These are phyloP conservation scores for Pseudomyrmex dendroicus DNA, from an alignment of 1,140 invertebrate genomes.

Conservation along the genomic window DNA sequence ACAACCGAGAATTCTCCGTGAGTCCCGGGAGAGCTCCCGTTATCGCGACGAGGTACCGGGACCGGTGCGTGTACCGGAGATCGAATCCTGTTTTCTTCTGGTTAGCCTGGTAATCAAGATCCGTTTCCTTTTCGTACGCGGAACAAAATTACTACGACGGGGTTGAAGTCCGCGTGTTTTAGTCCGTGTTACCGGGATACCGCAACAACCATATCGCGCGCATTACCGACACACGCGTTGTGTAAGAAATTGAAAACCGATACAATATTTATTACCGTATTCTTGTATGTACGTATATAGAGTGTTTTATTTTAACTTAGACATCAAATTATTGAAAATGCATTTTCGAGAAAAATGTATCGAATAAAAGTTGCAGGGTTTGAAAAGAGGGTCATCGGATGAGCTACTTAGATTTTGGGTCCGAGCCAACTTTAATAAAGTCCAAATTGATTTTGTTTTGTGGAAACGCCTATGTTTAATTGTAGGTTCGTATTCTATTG, in stretches of 20 bases:
- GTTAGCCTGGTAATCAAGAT: neutral
- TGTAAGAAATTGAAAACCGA: neutral
- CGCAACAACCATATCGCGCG: neutral
- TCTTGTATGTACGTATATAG: neutral
- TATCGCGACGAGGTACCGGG: conserved; percentile 58
- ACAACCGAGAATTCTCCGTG: neutral
- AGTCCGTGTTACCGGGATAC: conserved; percentile 4
- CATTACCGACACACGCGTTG: neutral
- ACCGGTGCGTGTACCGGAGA: conserved; percentile 33
- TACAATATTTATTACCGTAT: neutral
- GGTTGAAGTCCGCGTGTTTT: neutral
- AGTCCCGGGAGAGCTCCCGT: conserved; percentile 56
- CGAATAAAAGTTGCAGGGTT: no score
- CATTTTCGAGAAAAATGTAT: no score
- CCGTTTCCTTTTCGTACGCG: conserved; percentile 45
- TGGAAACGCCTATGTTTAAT: no score
- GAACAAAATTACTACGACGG: neutral
- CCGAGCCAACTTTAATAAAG: no score
- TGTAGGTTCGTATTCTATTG: no score
- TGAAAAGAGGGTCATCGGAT: no score
- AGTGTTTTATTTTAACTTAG: neutral
- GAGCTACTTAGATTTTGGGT: no score
- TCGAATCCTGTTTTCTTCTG: conserved; percentile 44
- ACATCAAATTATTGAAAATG: no score
- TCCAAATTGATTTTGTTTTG: no score